Percentiles rank a stretch among this genome's conserved stretches.
Conservation (phyloP, 1,140 invertebrate species). For the Neelides sp. region DNA sequence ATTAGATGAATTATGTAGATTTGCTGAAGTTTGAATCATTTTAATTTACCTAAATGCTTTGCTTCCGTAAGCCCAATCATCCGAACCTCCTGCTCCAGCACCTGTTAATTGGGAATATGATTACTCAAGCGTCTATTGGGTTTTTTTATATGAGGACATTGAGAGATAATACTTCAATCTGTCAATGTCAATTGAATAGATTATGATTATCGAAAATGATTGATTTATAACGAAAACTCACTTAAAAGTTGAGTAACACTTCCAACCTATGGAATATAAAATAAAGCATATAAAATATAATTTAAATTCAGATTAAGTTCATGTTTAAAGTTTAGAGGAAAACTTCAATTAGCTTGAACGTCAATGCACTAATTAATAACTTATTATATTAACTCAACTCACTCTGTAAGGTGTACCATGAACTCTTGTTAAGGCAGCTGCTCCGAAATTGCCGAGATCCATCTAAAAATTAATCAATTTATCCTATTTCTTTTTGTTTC, state of each 20-base stretch:
- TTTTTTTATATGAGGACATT: too few species aligned
- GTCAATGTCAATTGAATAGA: too few species aligned
- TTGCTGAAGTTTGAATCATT: neutral
- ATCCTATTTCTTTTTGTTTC: too few species aligned
- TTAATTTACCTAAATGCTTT: conserved; percentile 8
- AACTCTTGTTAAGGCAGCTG: neutral
- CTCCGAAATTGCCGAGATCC: neutral
- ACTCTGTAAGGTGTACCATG: too few species aligned
- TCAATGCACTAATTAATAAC: neutral
- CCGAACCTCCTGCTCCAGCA: conserved; percentile 36
- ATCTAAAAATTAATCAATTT: neutral
- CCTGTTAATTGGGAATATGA: neutral
- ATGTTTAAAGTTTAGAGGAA: too few species aligned
- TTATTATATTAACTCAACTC: neutral
- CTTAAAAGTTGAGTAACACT: neutral
- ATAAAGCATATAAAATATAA: neutral
- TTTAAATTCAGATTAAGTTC: too few species aligned
- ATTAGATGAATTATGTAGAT: neutral
- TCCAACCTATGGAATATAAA: neutral
- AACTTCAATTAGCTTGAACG: neutral
- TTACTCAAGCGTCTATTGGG: too few species aligned
- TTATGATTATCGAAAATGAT: too few species aligned
- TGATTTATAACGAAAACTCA: neutral
- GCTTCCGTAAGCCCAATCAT: conserved; percentile 39
- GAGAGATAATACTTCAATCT: too few species aligned